Evolutionary conservation across 2,113 vertebrate species (phyloP), one percentile per base, ranked within the genome.

Genomic region (Osmerus mordax): DNA sequence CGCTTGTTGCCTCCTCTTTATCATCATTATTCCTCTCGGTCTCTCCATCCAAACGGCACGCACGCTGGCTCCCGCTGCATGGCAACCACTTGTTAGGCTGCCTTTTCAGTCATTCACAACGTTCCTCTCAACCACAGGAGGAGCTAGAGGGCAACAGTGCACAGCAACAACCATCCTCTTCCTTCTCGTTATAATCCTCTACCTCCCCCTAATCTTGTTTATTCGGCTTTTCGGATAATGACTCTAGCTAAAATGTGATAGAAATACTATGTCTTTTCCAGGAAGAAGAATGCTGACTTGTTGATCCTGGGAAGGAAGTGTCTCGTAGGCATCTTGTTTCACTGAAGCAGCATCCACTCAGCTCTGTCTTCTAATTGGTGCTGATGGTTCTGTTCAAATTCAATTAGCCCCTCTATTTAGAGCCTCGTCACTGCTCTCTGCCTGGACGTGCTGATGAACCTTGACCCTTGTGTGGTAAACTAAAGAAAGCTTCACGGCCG

Each of bases 61-160:
- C 85, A 77, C 82, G 74, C 89, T 83, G 74, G 78, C 86, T 86
- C 71, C 83, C 86, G 85, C 86, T 88, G 86, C 87, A 87, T 90
- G 82, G 86, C 87, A 90, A 90, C 90, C 88, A 91, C 87, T 90
- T 90, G 90, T 90, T 90, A 91, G 86, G 89, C 80, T 79, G 83
- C 82, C 76, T 83, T 72, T 73, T 86, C 84, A 73, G 70, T 87
- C 86, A 87, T 83, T 88, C 79, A 88, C 69, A 84, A 81, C 82
- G 78, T 70, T 61, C 76, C 9, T 62, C 52, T 76, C 69, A 76
- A 76, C 81, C 71, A 52, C 79, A 72, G 65, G 67, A 67, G 73
- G 69, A 72, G 3, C n/a, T n/a, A 36, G 59, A 58, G 25, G 65
- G 76, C 83, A 80, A 79, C 87, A 79, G 81, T 76, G 80, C 14